These are phyloP conservation scores for Epizoanthus illoricatus DNA, from an alignment of 92 coral and sea anemone genomes.

Conservation along the genomic window DNA sequence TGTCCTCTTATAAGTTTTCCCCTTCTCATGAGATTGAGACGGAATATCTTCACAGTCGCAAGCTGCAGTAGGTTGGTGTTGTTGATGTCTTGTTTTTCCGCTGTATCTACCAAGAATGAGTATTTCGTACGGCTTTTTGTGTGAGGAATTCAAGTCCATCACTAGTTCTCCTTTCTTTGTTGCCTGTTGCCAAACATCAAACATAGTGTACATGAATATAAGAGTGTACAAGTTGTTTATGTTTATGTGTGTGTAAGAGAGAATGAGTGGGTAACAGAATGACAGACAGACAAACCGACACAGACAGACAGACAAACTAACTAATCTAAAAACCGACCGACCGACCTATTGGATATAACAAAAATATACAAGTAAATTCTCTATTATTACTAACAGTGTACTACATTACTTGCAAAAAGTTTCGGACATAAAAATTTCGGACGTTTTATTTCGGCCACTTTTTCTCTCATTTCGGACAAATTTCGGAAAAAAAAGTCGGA, in stretches of 20 bases:
- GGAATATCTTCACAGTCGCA: neutral
- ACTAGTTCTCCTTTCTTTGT: conserved; percentile 88
- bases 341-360: neutral
- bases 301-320: neutral
- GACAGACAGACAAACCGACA: neutral
- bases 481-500: no score
- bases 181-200: conserved; percentile 41
- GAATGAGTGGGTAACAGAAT: no score
- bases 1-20: neutral
- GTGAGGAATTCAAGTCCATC: conserved; percentile 80
- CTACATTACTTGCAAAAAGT: no score
- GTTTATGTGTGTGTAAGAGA: no score
- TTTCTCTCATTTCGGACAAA: no score
- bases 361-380: no score
- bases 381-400: neutral
- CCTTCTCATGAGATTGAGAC: neutral
- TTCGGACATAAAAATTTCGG: no score
- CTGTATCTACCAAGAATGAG: conserved; percentile 74
- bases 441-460: no score
- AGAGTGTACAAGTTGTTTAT: no score
- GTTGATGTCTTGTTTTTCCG: neutral
- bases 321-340: neutral
- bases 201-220: neutral
- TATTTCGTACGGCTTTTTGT: conserved; percentile 95
- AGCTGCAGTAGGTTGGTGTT: neutral